Conservation (phyloP, 2,888 invertebrate species). For the Steromphala cineraria region DNA sequence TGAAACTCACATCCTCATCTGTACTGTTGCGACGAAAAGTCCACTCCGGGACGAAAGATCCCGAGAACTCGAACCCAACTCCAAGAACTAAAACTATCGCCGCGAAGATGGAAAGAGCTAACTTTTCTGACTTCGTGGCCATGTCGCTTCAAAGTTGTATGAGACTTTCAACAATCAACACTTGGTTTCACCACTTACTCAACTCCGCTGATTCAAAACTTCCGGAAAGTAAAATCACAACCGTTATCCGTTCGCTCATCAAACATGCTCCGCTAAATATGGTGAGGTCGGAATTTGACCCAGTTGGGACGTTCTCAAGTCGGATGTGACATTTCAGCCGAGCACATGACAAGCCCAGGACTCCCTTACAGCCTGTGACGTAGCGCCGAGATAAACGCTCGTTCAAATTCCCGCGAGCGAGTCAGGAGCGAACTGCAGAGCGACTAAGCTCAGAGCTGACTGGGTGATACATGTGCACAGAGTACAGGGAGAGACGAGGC, state of each 20-base stretch:
- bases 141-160: not conserved
- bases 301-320: not conserved
- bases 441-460: no score
- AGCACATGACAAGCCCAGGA: not conserved
- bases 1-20: conserved; percentile 38
- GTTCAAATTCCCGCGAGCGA: conserved; percentile 7
- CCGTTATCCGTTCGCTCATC: not conserved
- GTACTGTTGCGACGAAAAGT: conserved; percentile 32
- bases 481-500: not conserved
- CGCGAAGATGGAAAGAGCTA: not conserved
- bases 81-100: not conserved
- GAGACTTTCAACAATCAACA: not conserved
- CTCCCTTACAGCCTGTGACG: not conserved
- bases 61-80: conserved; percentile 24
- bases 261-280: conserved; percentile 2
- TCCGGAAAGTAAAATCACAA: not conserved
- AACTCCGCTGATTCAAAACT: not conserved
- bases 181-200: not conserved
- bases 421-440: no score
- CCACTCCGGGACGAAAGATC: conserved; percentile 43
- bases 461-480: no score
- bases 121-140: conserved; percentile 11
- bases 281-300: conserved; percentile 5
- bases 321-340: not conserved
- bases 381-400: not conserved